Base-by-base conservation (phyloP, 2,797 vertebrate species). In the Lutjanus campechanus region DNA sequence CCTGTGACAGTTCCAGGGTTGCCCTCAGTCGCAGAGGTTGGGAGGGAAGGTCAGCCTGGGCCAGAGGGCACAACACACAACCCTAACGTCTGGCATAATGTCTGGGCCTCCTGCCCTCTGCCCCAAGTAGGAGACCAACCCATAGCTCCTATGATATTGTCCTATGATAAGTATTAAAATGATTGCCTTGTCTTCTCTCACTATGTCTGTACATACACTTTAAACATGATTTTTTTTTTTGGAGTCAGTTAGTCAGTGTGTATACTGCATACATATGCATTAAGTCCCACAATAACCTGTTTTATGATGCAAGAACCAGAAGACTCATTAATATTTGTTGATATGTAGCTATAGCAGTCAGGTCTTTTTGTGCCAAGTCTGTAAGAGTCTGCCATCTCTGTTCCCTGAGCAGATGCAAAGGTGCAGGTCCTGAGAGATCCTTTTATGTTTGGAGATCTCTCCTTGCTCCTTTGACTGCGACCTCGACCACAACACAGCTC, bases 1-100 rank as follows among this genome's bases (percentile, higher is more conserved):
- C 79, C 79, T 60, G 5, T 95, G 95, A 95, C 95, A 96, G 95
- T 80, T 90, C 87, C 90, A 89, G 90, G 76, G 92, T 92, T 90
- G 88, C 86, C 86, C 91, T 90, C 78, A 84, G 91, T 92, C 89
- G 88, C 87, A 76, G 77, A 90, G 93, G 93, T 92, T 86, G 77
- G 71, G 55, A 76, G 77, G 61, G 65, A 70, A 83, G 91, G 88
- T 90, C 78, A 76, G 43, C 11, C 69, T 51, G 69, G 83, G 84
- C 77, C 81, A 89, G 41, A 86, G 92, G 90, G 84, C 87, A 86
- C 46, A 63, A 88, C 88, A 77, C 77, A 76, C 85, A 91, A 88
- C 88, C 83, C 71, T 67, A 88, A 87, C 91, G 83, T 94, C 92
- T 95, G 95, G 85, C 89, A 63, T 76, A 79, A 77, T 85, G 88